These are phyloP conservation scores for Myodes glareolus DNA, from an alignment of 2,113 vertebrate genomes.

Conservation along the genomic window DNA sequence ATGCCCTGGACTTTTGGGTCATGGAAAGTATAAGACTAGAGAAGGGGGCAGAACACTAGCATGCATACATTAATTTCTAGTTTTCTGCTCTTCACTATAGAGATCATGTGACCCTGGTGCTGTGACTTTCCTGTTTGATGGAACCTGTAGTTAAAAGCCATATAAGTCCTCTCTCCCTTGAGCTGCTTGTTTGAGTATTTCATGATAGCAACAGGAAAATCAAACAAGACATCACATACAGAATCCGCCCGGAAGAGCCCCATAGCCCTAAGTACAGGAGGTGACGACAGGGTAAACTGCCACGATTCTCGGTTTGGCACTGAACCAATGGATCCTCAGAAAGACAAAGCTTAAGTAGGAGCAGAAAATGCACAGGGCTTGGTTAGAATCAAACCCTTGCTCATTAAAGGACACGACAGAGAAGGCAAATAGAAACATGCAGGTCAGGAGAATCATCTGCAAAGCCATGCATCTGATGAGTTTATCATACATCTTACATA, in stretches of 20 bases:
- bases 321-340: not conserved
- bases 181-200: not conserved
- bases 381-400: not conserved
- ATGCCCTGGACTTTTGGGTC: not conserved
- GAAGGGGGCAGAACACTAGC: too few species aligned
- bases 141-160: too few species aligned
- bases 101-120: not conserved
- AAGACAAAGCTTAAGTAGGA: not conserved
- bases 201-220: not conserved
- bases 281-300: not conserved
- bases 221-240: not conserved
- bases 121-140: not conserved
- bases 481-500: not conserved
- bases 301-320: not conserved
- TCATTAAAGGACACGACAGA: not conserved
- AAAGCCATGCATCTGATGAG: not conserved
- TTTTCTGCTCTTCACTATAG: too few species aligned
- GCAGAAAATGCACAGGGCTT: not conserved
- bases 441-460: not conserved
- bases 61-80: not conserved
- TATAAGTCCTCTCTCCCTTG: not conserved
- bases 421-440: not conserved
- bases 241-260: not conserved
- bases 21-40: not conserved
- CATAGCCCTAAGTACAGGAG: not conserved